A percentile compares a stretch with the other conserved stretches of the same genome.
Conservation (phyloP, 2,113 vertebrate species). For the Saiga tatarica region DNA sequence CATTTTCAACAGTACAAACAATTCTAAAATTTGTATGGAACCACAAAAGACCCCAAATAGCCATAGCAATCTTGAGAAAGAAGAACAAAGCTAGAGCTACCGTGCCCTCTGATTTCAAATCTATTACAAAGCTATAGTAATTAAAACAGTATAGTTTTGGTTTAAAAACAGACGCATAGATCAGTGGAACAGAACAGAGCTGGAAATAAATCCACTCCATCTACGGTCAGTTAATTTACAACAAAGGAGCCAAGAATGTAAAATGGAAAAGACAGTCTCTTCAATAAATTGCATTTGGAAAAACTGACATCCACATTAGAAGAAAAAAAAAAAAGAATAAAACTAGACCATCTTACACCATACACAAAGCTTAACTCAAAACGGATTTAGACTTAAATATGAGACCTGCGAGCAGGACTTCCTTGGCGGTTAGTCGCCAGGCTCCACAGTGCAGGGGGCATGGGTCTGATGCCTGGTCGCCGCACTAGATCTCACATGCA, state of each 20-base stretch:
- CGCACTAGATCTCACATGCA: accelerated
- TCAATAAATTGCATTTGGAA: not conserved
- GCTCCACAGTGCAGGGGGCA: not conserved
- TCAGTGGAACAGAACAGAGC: not conserved
- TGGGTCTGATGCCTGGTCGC: not conserved
- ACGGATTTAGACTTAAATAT: not conserved
- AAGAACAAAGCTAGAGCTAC: not conserved
- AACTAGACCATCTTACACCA: not conserved
- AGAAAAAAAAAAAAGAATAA: not conserved
- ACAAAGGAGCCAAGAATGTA: not conserved
- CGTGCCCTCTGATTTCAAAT: not conserved
- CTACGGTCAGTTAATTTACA: not conserved
- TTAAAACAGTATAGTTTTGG: not conserved
- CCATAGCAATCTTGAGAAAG: not conserved
- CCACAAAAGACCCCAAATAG: not conserved
- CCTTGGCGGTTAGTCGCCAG: not conserved
- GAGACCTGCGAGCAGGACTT: not conserved
- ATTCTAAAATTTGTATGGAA: not conserved
- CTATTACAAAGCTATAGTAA: not conserved
- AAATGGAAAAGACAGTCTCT: not conserved
- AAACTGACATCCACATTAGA: not conserved
- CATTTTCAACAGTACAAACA: not conserved
- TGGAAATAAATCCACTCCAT: not conserved
- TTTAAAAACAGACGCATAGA: not conserved
- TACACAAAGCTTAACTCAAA: not conserved